Conservation (phyloP, 2,113 vertebrate species). For the Odocoileus virginianus region DNA sequence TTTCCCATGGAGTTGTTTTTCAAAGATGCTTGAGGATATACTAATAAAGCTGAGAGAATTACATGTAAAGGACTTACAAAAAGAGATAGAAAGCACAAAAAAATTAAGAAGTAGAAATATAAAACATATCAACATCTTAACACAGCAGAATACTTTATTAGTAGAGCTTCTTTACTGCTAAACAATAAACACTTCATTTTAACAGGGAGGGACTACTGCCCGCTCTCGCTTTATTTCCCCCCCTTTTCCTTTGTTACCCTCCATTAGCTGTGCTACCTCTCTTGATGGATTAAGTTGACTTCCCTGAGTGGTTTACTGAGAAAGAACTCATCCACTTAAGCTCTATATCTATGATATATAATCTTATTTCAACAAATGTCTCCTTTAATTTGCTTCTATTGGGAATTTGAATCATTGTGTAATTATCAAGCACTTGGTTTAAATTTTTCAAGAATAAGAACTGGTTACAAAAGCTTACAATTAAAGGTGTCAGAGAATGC, state of each 20-base stretch:
- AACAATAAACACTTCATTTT: background rate
- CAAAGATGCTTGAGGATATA: background rate
- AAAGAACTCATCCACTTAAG: conserved; percentile 6
- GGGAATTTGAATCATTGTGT: background rate
- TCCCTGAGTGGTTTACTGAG: background rate
- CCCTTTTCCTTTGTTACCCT: background rate
- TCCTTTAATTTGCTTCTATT: background rate
- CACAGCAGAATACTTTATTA: background rate
- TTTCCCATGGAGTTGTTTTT: background rate
- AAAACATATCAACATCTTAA: background rate
- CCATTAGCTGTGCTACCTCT: background rate
- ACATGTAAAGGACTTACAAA: background rate
- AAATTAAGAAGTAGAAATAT: background rate
- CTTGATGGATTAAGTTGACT: background rate
- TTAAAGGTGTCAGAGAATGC: background rate
- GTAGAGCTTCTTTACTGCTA: background rate
- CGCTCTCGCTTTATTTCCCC: background rate
- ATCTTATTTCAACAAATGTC: background rate
- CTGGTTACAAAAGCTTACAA: background rate
- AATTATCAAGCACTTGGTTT: background rate
- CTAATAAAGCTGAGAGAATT: background rate
- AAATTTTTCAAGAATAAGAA: conserved; percentile 41
- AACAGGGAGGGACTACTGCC: background rate
- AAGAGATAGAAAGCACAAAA: background rate
- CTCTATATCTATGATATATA: background rate